Percentiles rank a stretch among this genome's conserved stretches.
Evolutionary conservation across 2,113 vertebrate genomes (phyloP).

Genomic region (Eulemur macaco): DNA sequence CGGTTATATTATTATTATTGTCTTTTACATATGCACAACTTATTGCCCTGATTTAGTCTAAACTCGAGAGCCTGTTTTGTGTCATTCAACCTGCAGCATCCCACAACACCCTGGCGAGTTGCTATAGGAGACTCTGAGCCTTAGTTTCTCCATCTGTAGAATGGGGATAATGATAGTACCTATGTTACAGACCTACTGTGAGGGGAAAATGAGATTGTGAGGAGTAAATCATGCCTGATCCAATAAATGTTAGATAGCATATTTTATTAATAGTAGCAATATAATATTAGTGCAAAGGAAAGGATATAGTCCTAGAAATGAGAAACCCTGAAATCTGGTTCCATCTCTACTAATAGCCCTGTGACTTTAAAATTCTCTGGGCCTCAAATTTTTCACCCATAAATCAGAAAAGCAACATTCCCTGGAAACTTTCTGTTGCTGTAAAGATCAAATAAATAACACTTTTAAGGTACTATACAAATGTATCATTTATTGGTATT

Average conservation of each 20-base stretch:
- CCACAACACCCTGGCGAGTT: not conserved
- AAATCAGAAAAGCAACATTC: constrained; percentile 15
- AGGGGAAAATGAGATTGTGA: not conserved
- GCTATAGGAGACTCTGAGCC: not conserved
- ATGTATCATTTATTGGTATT: not conserved
- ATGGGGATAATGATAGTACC: not conserved
- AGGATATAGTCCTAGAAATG: not conserved
- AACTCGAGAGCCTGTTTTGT: not conserved
- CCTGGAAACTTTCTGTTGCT: not conserved
- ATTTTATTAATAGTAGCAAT: not conserved
- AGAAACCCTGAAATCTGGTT: not conserved
- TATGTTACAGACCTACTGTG: not conserved
- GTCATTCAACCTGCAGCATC: not conserved
- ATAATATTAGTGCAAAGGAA: not conserved
- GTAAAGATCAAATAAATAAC: not conserved
- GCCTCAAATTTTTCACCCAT: not conserved
- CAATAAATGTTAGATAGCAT: not conserved
- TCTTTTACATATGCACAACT: not conserved
- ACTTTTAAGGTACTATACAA: not conserved
- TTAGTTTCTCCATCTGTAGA: not conserved
- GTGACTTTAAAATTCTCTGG: not conserved
- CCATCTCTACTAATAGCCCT: not conserved
- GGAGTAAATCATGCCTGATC: not conserved
- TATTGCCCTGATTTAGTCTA: not conserved
- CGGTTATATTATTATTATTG: not conserved